Evolutionary conservation across 2,797 vertebrate genomes (phyloP).

Genomic region (Balearica regulorum): DNA sequence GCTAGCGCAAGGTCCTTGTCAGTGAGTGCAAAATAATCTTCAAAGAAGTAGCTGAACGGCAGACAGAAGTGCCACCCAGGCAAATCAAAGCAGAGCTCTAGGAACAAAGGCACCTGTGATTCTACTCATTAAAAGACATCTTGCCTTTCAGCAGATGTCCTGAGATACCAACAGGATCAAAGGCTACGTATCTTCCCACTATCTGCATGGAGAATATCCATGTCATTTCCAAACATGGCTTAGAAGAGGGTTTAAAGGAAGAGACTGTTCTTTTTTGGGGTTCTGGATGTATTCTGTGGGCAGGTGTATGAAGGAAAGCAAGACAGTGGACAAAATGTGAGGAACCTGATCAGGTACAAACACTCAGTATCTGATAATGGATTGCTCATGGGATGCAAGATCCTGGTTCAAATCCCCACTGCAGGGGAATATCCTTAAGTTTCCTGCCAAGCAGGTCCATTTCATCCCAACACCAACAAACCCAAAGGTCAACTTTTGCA

Average conservation of each 20-base stretch:
- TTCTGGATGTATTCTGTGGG: background rate
- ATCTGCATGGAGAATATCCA: background rate
- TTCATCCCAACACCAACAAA: background rate
- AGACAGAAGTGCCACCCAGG: background rate
- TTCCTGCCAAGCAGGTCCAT: background rate
- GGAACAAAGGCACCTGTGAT: background rate
- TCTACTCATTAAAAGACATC: background rate
- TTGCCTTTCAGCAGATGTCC: background rate
- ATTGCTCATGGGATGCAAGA: background rate
- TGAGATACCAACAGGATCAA: background rate
- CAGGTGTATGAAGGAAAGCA: background rate
- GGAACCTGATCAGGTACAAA: background rate
- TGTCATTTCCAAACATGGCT: background rate
- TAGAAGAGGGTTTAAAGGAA: background rate
- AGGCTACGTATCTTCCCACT: background rate
- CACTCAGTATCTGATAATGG: background rate
- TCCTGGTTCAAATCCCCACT: background rate
- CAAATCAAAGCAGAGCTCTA: background rate
- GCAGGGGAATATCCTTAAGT: background rate
- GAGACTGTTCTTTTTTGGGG: background rate
- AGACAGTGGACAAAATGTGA: background rate
- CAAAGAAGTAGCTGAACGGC: background rate
- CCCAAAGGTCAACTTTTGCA: background rate
- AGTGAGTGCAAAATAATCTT: background rate
- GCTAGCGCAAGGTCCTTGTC: background rate